Percentiles rank a stretch among this genome's conserved stretches.
Conservation (phyloP, 2,797 vertebrate species). For the Sebastes alutus region DNA sequence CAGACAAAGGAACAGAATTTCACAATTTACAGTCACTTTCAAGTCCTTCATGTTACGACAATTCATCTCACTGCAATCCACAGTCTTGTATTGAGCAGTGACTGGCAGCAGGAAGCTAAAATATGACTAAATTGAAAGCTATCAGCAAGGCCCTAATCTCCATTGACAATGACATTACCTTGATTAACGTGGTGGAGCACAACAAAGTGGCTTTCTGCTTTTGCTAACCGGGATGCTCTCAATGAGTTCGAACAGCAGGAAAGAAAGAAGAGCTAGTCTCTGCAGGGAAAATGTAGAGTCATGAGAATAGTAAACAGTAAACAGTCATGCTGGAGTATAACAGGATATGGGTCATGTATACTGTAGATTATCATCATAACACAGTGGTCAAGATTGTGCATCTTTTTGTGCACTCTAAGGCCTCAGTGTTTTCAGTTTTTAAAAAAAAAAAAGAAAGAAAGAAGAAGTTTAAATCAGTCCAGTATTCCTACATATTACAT, state of each 20-base stretch:
- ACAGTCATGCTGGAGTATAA: too few relatives aligned
- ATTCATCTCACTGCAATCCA: neutral
- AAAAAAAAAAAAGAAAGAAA: too few relatives aligned
- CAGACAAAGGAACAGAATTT: neutral
- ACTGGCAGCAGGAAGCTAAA: neutral
- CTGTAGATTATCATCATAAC: too few relatives aligned
- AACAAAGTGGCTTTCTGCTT: neutral
- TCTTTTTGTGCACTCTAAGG: too few relatives aligned
- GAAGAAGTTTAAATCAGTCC: too few relatives aligned
- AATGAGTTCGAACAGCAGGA: neutral
- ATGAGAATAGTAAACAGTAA: too few relatives aligned
- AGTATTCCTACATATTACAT: too few relatives aligned
- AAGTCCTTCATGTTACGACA: neutral
- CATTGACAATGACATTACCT: conserved; percentile 15
- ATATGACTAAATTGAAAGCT: conserved; percentile 4
- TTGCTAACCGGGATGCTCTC: neutral
- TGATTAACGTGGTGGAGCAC: conserved; percentile 11
- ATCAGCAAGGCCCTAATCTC: conserved; percentile 5
- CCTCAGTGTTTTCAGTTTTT: too few relatives aligned
- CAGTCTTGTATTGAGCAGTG: neutral
- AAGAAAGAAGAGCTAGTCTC: neutral
- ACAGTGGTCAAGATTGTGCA: too few relatives aligned
- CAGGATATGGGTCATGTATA: too few relatives aligned
- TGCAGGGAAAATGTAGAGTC: too few relatives aligned
- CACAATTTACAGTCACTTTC: conserved; percentile 1